phyloP scores from a whole-genome alignment of 2,113 vertebrate species.

The Hippocampus guttulatus region DNA sequence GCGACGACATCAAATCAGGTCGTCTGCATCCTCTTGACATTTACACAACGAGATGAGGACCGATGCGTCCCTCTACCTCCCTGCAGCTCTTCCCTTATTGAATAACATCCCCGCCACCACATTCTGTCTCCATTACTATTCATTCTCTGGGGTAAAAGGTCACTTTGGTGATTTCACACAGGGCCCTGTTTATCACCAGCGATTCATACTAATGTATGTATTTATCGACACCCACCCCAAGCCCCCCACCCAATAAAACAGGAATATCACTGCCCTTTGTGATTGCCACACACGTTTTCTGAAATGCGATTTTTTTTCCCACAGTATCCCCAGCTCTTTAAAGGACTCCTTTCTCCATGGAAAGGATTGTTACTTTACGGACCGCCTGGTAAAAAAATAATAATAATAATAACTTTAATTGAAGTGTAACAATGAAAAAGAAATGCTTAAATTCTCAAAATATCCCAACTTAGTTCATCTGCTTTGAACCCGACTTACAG shows the following conservation, averaged over 20 bases:
- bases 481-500: slow-evolving; percentile 49
- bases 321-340: slow-evolving; percentile 93
- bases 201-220: slow-evolving; percentile 68
- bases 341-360: slow-evolving; percentile 93
- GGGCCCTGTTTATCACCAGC: slow-evolving; percentile 27
- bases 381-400: slow-evolving; percentile 80
- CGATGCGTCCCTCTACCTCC: slow-evolving; percentile 43
- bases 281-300: background rate
- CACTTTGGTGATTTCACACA: slow-evolving; percentile 42
- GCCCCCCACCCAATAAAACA: slow-evolving; percentile 15
- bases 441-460: background rate
- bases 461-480: background rate
- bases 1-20: slow-evolving; percentile 57
- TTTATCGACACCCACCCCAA: background rate
- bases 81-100: slow-evolving; percentile 43
- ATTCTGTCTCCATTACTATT: slow-evolving; percentile 53
- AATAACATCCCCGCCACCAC: slow-evolving; percentile 34
- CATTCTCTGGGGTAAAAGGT: slow-evolving; percentile 55
- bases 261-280: slow-evolving; percentile 8
- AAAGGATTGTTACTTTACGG: slow-evolving; percentile 92
- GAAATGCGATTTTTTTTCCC: background rate
- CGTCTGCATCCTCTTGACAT: slow-evolving; percentile 65
- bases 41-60: slow-evolving; percentile 57
- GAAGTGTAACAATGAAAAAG: background rate
- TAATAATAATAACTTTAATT: background rate